A percentile compares a stretch with the other conserved stretches of the same genome.
phyloP scores from a whole-genome alignment of 2,888 invertebrate species.

The Idaea straminata region DNA sequence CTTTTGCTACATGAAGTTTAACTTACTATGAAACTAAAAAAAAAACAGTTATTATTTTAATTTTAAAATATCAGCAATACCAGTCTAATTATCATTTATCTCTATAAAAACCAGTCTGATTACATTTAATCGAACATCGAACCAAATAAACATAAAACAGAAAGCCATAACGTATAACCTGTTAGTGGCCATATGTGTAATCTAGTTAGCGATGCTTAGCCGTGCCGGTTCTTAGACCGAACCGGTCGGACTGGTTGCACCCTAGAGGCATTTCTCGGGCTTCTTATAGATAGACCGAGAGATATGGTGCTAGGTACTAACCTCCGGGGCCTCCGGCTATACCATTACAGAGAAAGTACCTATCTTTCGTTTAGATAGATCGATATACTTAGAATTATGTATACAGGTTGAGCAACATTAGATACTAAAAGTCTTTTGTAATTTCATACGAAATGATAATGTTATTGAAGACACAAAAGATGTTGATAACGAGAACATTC shows the following conservation, averaged over 20 bases:
- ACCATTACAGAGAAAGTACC: background rate
- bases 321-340: background rate
- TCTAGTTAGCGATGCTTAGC: conserved; percentile 60
- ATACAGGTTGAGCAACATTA: background rate
- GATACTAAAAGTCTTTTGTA: background rate
- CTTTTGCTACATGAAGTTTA: background rate
- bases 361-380: background rate
- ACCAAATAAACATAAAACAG: conserved; percentile 23
- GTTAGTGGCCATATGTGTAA: conserved; percentile 49
- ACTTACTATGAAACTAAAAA: background rate
- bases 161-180: conserved; percentile 28
- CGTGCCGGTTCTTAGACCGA: conserved; percentile 46
- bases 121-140: conserved; percentile 15
- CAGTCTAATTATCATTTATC: conserved; percentile 13
- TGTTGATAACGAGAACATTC: background rate
- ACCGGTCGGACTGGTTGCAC: conserved; percentile 27
- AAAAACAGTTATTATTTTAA: background rate
- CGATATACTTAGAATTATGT: background rate
- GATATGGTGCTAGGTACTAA: conserved; percentile 12
- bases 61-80: background rate
- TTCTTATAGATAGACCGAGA: conserved; percentile 12
- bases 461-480: background rate
- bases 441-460: background rate
- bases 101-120: conserved; percentile 9
- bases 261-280: conserved; percentile 27